Percentiles rank a stretch among this genome's conserved stretches.
Evolutionary conservation across 2,797 vertebrate genomes (phyloP).

Genomic region (Dicrostonyx torquatus): DNA sequence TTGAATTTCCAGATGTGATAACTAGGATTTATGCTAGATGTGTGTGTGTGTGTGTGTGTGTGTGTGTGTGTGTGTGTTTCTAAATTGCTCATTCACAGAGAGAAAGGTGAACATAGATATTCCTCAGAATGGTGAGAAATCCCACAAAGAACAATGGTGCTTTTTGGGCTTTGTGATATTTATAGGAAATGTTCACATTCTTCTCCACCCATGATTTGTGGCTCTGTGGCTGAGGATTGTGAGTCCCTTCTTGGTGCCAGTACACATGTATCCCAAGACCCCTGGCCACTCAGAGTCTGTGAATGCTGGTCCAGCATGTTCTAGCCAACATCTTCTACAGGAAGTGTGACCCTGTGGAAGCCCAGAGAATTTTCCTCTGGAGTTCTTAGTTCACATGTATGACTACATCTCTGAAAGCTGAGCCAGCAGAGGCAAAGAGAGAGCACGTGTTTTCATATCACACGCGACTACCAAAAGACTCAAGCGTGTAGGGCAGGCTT

Average conservation of each 20-base stretch:
- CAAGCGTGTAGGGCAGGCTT: not conserved
- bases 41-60: conserved; percentile 35
- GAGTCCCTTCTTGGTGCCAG: not conserved
- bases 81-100: not conserved
- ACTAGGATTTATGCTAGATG: not conserved
- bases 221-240: not conserved
- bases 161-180: conserved; percentile 4
- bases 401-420: not conserved
- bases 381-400: not conserved
- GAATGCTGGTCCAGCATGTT: not conserved
- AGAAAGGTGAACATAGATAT: not conserved
- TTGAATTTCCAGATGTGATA: not conserved
- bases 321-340: not conserved
- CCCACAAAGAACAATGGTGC: conserved; percentile 44
- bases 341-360: not conserved
- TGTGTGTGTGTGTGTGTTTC: not conserved
- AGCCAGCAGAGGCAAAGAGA: not conserved
- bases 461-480: not conserved
- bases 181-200: not conserved
- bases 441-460: not conserved
- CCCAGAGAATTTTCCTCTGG: not conserved
- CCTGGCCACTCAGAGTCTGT: not conserved
- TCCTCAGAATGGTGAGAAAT: conserved; percentile 68
- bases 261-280: not conserved
- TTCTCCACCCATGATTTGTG: not conserved